Evolutionary conservation across 2,888 invertebrate genomes (phyloP).

Genomic region (Eupeodes latifasciatus): DNA sequence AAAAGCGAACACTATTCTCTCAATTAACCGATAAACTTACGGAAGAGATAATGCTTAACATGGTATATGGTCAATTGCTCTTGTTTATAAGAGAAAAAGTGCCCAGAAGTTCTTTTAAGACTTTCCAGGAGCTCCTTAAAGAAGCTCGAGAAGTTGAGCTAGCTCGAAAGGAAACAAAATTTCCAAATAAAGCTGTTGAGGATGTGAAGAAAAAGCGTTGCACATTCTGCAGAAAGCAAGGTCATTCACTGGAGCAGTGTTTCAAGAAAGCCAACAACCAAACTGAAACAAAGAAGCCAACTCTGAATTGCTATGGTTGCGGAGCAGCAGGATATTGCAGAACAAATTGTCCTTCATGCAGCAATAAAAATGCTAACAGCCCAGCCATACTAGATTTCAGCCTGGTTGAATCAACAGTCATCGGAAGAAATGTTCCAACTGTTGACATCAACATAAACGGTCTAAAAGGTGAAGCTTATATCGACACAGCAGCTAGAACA

Average conservation of each 20-base stretch:
- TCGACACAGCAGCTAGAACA: conserved; percentile 7
- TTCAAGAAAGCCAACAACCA: conserved; percentile 8
- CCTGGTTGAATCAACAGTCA: neutral
- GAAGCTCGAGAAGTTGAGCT: neutral
- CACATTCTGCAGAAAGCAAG: neutral
- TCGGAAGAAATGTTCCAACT: conserved; percentile 25
- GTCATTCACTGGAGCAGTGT: neutral
- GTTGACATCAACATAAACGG: conserved; percentile 25
- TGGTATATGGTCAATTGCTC: neutral
- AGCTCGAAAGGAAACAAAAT: neutral
- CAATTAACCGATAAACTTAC: neutral
- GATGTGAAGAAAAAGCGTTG: too few species aligned
- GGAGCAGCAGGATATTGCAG: too few species aligned
- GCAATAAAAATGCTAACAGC: too few species aligned
- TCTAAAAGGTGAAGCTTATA: conserved; percentile 15
- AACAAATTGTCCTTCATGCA: too few species aligned
- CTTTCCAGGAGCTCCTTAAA: neutral
- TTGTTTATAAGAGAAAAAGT: neutral
- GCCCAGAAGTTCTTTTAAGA: neutral
- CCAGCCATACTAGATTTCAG: too few species aligned
- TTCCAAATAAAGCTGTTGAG: neutral
- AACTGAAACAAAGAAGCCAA: neutral
- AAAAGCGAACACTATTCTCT: neutral
- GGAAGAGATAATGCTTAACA: neutral
- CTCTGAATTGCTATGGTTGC: neutral